Conservation (phyloP, 2,797 vertebrate species). For the Microcaecilia unicolor region DNA sequence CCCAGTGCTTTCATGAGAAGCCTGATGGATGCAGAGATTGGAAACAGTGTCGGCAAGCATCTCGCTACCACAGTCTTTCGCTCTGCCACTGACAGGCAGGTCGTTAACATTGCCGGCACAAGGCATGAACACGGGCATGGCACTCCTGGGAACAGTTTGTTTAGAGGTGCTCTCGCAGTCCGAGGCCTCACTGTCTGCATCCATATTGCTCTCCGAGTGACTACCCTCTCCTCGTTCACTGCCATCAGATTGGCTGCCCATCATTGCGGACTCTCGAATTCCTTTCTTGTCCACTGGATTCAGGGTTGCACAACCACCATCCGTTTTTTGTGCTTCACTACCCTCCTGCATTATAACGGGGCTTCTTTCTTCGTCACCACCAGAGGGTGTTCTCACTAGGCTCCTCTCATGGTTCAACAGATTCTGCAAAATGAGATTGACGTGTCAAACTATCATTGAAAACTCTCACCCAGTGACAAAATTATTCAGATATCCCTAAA, state of each 20-base stretch:
- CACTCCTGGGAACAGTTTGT: background rate
- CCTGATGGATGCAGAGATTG: conserved; percentile 61
- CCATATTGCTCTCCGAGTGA: conserved; percentile 79
- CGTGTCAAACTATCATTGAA: too few relatives aligned
- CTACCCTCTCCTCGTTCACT: conserved; percentile 79
- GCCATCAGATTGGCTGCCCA: conserved; percentile 74
- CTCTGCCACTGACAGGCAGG: too few relatives aligned
- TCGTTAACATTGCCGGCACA: too few relatives aligned
- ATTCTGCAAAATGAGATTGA: conserved; percentile 44
- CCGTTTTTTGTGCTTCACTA: conserved; percentile 34
- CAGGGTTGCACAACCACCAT: background rate
- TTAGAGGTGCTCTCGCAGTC: conserved; percentile 70
- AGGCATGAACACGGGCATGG: background rate
- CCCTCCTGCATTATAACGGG: conserved; percentile 39
- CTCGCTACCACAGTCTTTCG: conserved; percentile 32
- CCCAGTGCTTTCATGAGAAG: conserved; percentile 30
- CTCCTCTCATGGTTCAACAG: conserved; percentile 58
- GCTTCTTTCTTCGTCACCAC: conserved; percentile 55
- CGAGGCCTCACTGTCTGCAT: conserved; percentile 90
- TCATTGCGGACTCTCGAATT: conserved; percentile 14
- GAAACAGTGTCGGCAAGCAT: conserved; percentile 62
- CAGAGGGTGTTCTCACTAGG: conserved; percentile 46
- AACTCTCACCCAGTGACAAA: background rate
- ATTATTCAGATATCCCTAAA: background rate
- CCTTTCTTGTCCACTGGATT: background rate